Percentiles rank a stretch among this genome's conserved stretches.
Evolutionary conservation across 1,140 invertebrate species (phyloP).

Genomic region (Venustaconcha ellipsiformis): DNA sequence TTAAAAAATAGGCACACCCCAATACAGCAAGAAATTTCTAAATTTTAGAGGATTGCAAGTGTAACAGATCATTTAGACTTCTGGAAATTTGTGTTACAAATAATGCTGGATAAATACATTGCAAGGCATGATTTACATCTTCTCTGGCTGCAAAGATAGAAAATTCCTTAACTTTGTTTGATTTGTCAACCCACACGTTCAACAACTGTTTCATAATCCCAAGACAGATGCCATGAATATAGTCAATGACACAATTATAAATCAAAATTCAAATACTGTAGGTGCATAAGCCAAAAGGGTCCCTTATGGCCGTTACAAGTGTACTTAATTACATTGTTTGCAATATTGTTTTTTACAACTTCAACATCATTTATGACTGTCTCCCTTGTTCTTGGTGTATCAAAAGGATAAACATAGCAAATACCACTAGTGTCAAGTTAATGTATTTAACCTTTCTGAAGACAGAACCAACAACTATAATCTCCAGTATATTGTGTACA

Average conservation of each 20-base stretch:
- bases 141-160: slow-evolving; percentile 5
- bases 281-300: slow-evolving; percentile 28
- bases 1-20: slow-evolving; percentile 24
- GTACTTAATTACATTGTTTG: slow-evolving; percentile 6
- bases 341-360: neutral
- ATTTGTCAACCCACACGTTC: no score
- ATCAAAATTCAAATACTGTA: no score
- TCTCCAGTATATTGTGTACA: no score
- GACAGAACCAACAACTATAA: no score
- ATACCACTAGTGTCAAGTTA: no score
- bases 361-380: no score
- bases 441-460: no score
- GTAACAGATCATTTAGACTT: slow-evolving; percentile 26
- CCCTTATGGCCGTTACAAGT: slow-evolving; percentile 29
- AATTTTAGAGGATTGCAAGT: slow-evolving; percentile 43
- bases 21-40: slow-evolving; percentile 31
- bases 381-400: no score
- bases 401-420: no score
- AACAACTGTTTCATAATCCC: no score
- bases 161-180: slow-evolving; percentile 13
- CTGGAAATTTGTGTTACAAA: slow-evolving; percentile 34
- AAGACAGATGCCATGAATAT: no score
- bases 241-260: no score
- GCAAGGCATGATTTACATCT: slow-evolving; percentile 1
- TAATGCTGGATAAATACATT: slow-evolving; percentile 26